Evolutionary conservation across 2,888 invertebrate species (phyloP), one percentile per base, ranked within the genome.

Genomic region (Nasonia oneida): DNA sequence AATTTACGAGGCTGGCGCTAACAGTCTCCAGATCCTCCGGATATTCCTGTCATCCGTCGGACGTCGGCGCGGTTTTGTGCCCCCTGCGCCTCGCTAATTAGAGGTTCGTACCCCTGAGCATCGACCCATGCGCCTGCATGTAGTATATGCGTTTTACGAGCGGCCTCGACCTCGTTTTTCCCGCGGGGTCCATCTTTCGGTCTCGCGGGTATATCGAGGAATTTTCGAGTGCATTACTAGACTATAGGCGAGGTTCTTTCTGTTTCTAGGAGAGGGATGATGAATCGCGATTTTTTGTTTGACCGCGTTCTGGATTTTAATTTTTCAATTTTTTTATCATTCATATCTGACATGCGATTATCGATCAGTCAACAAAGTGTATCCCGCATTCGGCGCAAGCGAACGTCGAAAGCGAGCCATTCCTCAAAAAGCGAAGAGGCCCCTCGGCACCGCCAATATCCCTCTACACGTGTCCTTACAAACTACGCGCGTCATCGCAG

Each of bases 41-140:
- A 91, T 91, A 90, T 88, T 88, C 86, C 89, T 88, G 90, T 91
- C 90, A 91, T 82, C 89, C 86, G 89, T 89, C 87, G 87, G 89
- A 83, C 85, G 86, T 82, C 89, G 87, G 57, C 87, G 86, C 33
- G 15, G 73, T 78, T 81, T 47, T 47, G 29, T 84, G 88, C 73
- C n/a, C 12, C 18, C 12, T 23, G 87, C 88, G 88, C 84, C 86
- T 87, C 86, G 87, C 89, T 91, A 92, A 92, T 92, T 91, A 92
- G 91, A 89, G 88, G 88, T 87, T 87, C 84, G 87, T 88, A 89
- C 90, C 89, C 84, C 53, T 15, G 57, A 29, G 50, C 18, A 15
- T 15, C 14, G 37, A 15, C 23, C 39, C 57, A n/a, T 12, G 14
- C 64, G 29, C 29, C 39, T 39, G 37, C 37, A 37, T 37, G 4